Percentiles rank a stretch among this genome's conserved stretches.
Evolutionary conservation across 1,140 invertebrate species (phyloP).

Genomic region (Bombyx mandarina): DNA sequence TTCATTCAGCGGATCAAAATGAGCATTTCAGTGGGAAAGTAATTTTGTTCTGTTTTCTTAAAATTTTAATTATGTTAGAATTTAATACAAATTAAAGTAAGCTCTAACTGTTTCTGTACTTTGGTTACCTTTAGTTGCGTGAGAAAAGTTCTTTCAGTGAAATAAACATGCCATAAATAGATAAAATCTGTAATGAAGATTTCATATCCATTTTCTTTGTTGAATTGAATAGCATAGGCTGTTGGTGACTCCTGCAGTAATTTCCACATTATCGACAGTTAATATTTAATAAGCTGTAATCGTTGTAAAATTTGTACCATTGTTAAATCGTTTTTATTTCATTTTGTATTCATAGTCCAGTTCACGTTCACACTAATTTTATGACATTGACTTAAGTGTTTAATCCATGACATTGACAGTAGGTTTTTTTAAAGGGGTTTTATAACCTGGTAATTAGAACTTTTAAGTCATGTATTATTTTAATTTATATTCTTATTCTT

Average conservation of each 20-base stretch:
- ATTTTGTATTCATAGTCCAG: background rate
- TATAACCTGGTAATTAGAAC: no score
- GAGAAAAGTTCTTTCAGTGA: conserved; percentile 16
- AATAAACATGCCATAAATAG: conserved; percentile 14
- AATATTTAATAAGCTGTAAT: background rate
- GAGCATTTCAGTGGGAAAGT: conserved; percentile 1
- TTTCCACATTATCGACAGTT: conserved; percentile 23
- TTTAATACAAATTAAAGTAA: no score
- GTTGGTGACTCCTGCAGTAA: conserved; percentile 15
- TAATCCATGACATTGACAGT: no score
- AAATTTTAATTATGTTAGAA: no score
- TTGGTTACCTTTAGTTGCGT: conserved; percentile 16
- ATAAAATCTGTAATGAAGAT: conserved; percentile 24
- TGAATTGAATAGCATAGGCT: conserved; percentile 11
- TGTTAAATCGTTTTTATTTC: background rate
- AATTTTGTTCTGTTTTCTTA: background rate
- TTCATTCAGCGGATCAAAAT: conserved; percentile 6
- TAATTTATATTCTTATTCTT: no score
- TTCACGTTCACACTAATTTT: background rate
- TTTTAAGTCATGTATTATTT: no score
- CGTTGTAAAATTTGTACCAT: background rate
- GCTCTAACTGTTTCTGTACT: no score
- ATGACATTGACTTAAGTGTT: background rate
- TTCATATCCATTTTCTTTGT: conserved; percentile 10
- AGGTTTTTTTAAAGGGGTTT: no score